Percentiles rank a stretch among this genome's conserved stretches.
Conservation (phyloP, 2,797 vertebrate genomes). For the Ctenochaetus hawaiiensis region DNA sequence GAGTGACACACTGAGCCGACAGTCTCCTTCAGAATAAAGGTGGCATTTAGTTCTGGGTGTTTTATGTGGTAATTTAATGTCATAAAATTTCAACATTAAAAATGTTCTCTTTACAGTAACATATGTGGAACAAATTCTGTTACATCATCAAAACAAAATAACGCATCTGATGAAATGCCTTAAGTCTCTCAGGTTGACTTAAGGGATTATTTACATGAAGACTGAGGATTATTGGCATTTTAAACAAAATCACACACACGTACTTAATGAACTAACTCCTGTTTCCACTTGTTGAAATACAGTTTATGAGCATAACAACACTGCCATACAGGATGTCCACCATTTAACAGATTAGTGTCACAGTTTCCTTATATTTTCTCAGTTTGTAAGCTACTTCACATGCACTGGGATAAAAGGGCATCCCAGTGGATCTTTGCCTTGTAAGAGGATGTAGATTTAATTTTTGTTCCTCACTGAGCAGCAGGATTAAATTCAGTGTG, state of each 20-base stretch:
- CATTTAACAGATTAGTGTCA: background rate
- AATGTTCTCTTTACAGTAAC: background rate
- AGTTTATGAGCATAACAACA: background rate
- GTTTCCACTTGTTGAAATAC: constrained; percentile 10
- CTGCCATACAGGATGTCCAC: background rate
- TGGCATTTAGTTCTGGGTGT: constrained; percentile 22
- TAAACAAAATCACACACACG: too few relatives aligned
- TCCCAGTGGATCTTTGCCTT: background rate
- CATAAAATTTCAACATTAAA: constrained; percentile 34
- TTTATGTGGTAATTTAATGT: constrained; percentile 46
- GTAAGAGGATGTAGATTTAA: background rate
- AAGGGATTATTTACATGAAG: background rate
- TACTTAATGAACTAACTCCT: background rate
- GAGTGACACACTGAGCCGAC: background rate
- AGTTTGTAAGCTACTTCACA: background rate
- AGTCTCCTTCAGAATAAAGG: constrained; percentile 21
- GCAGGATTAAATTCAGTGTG: background rate
- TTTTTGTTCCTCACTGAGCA: background rate
- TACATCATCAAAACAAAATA: constrained; percentile 17
- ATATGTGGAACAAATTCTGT: constrained; percentile 1
- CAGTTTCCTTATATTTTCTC: constrained; percentile 7
- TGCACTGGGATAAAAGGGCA: background rate
- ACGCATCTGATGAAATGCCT: background rate
- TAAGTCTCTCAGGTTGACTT: constrained; percentile 1
- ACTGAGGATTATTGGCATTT: background rate